Base-by-base conservation (phyloP, 2,113 vertebrate genomes). In the Tympanuchus pallidicinctus region DNA sequence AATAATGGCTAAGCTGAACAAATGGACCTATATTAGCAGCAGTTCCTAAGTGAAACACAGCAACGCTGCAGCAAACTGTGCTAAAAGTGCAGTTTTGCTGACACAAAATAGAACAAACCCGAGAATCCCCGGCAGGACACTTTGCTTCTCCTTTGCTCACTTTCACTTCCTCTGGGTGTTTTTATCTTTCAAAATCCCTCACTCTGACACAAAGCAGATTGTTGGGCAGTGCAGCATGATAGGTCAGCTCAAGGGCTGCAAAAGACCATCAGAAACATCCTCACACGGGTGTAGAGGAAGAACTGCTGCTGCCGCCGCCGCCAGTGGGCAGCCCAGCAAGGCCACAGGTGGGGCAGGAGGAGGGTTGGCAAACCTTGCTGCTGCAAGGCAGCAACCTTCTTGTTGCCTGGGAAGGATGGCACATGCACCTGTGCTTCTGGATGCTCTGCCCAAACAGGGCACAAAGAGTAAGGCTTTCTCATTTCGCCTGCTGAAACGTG, bases 151-250 rank as follows among this genome's bases (percentile, higher is more conserved):
- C 28, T 32, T 13, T 36, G 48, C 24, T 61, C 74, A 19, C 54
- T 70, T 76, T 72, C 92, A 56, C 59, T 94, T 92, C 90, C 84
- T 76, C 72, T 54, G 43, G 78, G 69, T 83, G 79, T 79, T 91
- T 72, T 80, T 86, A 74, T 25, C 54, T 76, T 25, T 86, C 78
- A 80, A 82, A 72, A 2, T 34, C 57, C 40, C 38, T 86, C 32
- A 60, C 69, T 50, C n/a, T 54, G 43, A 72, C 80, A 48, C 40
- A 38, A 83, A 94, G 57, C 81, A 81, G 45, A 71, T 40, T 67
- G 47, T 77, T 79, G 52, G 76, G 71, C 72, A 80, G 47, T 60
- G 86, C n/a, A 59, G 64, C 48, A 34, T 9, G 0, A 2, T 32
- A 21, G 82, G 21, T 45, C 63, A 0, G 0, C 52, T 54, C 52